These are phyloP conservation scores for Adrianichthys oophorus DNA, from an alignment of 2,797 vertebrate species.

Conservation along the genomic window DNA sequence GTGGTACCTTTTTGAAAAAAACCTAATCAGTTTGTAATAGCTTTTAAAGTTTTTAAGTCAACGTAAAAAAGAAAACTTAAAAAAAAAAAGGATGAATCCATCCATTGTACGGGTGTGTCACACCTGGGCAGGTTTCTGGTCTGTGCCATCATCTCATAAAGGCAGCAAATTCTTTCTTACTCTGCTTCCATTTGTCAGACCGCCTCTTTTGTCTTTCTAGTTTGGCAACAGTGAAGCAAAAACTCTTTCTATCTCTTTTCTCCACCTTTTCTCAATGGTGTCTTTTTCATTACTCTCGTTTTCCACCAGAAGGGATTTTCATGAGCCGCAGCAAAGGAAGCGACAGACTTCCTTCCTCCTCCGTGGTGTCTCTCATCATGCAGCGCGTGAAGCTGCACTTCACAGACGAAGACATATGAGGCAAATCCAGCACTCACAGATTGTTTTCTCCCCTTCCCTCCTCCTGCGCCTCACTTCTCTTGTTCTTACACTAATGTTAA, in stretches of 20 bases:
- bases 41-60: no score
- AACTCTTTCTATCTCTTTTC: neutral
- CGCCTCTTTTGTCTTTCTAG: no score
- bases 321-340: constrained; percentile 22
- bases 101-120: no score
- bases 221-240: no score
- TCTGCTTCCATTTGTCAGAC: no score
- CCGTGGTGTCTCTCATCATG: constrained; percentile 53
- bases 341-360: constrained; percentile 34
- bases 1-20: no score
- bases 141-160: no score
- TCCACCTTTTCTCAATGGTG: neutral
- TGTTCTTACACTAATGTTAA: constrained; percentile 58
- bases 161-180: no score
- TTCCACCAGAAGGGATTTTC: constrained; percentile 17
- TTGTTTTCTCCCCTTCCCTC: constrained; percentile 46
- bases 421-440: constrained; percentile 54
- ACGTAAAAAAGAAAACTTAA: no score
- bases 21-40: no score
- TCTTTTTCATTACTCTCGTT: constrained; percentile 1
- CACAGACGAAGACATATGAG: constrained; percentile 58
- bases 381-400: constrained; percentile 37
- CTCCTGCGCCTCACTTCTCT: constrained; percentile 13
- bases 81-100: no score
- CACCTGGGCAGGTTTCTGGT: no score